Evolutionary conservation across 2,113 vertebrate genomes (phyloP).

Genomic region (Dasyprocta punctata): DNA sequence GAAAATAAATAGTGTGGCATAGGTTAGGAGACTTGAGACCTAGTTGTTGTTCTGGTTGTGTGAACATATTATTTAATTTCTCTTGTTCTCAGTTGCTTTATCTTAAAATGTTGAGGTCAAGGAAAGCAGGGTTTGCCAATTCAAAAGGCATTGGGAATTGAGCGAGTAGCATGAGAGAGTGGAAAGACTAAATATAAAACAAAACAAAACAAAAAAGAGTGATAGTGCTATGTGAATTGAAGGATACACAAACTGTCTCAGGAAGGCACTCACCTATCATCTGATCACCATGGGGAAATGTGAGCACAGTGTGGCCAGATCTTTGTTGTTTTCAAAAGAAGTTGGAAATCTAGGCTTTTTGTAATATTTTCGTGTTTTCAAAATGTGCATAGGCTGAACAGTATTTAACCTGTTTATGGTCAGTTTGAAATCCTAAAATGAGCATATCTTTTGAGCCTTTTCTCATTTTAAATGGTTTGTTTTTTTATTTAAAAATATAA

Average conservation of each 20-base stretch:
- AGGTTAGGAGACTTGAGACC: background rate
- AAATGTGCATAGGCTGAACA: background rate
- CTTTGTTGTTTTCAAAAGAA: constrained; percentile 28
- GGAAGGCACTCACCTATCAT: background rate
- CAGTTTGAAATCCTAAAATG: constrained; percentile 16
- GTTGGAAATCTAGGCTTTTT: constrained; percentile 2
- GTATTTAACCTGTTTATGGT: background rate
- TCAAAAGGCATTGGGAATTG: background rate
- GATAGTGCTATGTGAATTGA: background rate
- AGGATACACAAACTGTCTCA: background rate
- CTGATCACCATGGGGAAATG: background rate
- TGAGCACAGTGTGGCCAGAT: background rate
- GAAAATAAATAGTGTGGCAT: background rate
- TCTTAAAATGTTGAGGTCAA: background rate
- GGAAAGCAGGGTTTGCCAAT: background rate
- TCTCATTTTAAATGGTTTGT: background rate
- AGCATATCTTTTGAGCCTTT: background rate
- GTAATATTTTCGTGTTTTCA: background rate
- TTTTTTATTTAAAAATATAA: constrained; percentile 37
- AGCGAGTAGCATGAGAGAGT: background rate
- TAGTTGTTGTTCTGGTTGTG: background rate
- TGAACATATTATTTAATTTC: background rate
- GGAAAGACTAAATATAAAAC: background rate
- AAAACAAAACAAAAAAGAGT: background rate
- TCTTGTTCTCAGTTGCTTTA: background rate